Evolutionary conservation across 2,113 vertebrate species (phyloP).

Genomic region (Beaufortia kweichowensis): DNA sequence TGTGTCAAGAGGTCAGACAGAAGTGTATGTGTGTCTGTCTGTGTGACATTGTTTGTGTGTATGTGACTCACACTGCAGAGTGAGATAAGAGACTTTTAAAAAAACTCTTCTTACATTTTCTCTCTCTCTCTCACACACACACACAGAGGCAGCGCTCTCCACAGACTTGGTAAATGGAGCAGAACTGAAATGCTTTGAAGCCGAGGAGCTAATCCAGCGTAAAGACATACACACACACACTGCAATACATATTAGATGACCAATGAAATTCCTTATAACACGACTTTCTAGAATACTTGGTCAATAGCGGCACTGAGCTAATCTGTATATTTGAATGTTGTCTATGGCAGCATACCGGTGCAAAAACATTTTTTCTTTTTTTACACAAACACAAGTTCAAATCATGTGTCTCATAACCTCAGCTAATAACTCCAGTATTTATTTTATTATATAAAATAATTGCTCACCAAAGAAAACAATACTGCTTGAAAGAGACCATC

Average conservation of each 20-base stretch:
- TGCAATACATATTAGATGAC: slow-evolving; percentile 54
- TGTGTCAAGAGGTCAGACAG: slow-evolving; percentile 34
- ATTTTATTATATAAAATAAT: too few relatives aligned
- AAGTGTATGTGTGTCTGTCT: slow-evolving; percentile 14
- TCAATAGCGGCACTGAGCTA: background rate
- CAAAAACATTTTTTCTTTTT: too few relatives aligned
- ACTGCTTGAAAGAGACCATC: too few relatives aligned
- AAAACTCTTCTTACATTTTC: slow-evolving; percentile 25
- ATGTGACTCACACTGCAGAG: slow-evolving; percentile 64
- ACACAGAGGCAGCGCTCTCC: slow-evolving; percentile 38
- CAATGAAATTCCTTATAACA: slow-evolving; percentile 53
- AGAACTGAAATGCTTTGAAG: slow-evolving; percentile 79
- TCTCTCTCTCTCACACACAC: slow-evolving; percentile 32
- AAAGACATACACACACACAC: slow-evolving; percentile 62
- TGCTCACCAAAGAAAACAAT: too few relatives aligned
- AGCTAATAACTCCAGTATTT: too few relatives aligned
- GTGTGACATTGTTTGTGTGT: slow-evolving; percentile 24
- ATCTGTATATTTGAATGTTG: slow-evolving; percentile 22
- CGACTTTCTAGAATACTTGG: background rate
- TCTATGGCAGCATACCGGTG: too few relatives aligned
- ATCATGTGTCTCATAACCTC: too few relatives aligned
- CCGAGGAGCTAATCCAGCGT: slow-evolving; percentile 76
- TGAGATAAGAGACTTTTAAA: slow-evolving; percentile 62
- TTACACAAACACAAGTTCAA: too few relatives aligned
- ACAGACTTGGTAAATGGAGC: slow-evolving; percentile 75